phyloP scores from a whole-genome alignment of 2,797 vertebrate genomes.

The Epinephelus malabaricus region DNA sequence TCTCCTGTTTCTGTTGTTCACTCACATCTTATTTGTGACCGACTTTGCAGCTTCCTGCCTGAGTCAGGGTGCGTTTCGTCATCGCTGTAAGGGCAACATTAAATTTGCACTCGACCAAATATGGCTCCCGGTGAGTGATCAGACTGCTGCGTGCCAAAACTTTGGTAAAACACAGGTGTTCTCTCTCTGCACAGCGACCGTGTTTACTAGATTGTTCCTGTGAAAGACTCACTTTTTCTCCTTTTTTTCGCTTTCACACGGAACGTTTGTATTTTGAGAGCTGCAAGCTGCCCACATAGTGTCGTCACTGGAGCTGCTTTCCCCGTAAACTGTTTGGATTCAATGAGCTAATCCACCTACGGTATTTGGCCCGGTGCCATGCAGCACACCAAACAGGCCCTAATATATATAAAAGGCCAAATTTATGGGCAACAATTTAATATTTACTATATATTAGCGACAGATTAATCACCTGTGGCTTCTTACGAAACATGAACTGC shows the following conservation, averaged over 20 bases:
- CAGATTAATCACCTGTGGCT: slow-evolving; percentile 76
- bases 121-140: slow-evolving; percentile 57
- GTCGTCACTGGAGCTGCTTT: slow-evolving; percentile 83
- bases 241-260: slow-evolving; percentile 68
- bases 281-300: slow-evolving; percentile 84
- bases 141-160: slow-evolving; percentile 49
- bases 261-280: slow-evolving; percentile 82
- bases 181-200: slow-evolving; percentile 67
- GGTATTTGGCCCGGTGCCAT: slow-evolving; percentile 71
- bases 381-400: slow-evolving; percentile 68
- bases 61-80: slow-evolving; percentile 66
- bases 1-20: slow-evolving; percentile 51
- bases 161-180: slow-evolving; percentile 85
- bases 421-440: slow-evolving; percentile 74
- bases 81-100: slow-evolving; percentile 41
- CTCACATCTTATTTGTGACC: slow-evolving; percentile 58
- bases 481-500: slow-evolving; percentile 47
- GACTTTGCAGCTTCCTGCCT: slow-evolving; percentile 70
- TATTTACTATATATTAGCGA: slow-evolving; percentile 78
- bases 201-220: slow-evolving; percentile 83
- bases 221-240: slow-evolving; percentile 77
- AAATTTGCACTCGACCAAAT: slow-evolving; percentile 70
- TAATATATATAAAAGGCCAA: slow-evolving; percentile 29
- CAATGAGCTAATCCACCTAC: slow-evolving; percentile 87
- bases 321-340: slow-evolving; percentile 88